Evolutionary conservation across 2,113 vertebrate species (phyloP).

Genomic region (Equus quagga): DNA sequence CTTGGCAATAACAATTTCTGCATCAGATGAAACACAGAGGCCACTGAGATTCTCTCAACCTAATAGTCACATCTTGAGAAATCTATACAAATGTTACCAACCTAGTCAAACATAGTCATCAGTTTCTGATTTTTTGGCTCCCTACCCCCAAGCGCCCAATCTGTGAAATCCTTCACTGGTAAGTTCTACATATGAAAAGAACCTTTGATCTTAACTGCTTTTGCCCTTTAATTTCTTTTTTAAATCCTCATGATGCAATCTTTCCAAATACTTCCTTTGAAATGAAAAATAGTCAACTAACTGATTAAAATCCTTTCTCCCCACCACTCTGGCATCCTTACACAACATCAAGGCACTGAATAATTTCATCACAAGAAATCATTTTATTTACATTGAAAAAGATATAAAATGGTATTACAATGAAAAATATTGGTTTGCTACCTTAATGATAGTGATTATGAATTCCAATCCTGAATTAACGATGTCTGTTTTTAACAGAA

Average conservation of each 20-base stretch:
- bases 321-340: background rate
- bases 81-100: background rate
- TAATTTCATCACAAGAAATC: constrained; percentile 2
- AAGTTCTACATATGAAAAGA: background rate
- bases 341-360: background rate
- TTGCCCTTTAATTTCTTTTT: constrained; percentile 10
- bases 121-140: constrained; percentile 11
- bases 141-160: background rate
- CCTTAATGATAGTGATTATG: constrained; percentile 29
- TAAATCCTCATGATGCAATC: background rate
- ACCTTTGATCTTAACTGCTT: background rate
- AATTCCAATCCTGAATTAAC: constrained; percentile 29
- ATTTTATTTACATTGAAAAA: constrained; percentile 57
- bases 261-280: constrained; percentile 42
- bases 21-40: background rate
- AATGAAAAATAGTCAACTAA: background rate
- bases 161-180: background rate
- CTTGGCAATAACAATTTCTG: background rate
- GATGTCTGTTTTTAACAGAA: constrained; percentile 36
- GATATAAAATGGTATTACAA: constrained; percentile 25
- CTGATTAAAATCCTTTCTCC: background rate
- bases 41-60: background rate
- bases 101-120: background rate
- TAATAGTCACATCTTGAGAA: background rate
- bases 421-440: constrained; percentile 51